Evolutionary conservation across 2,888 invertebrate genomes (phyloP).

Genomic region (Pachliopta kotzebuea): DNA sequence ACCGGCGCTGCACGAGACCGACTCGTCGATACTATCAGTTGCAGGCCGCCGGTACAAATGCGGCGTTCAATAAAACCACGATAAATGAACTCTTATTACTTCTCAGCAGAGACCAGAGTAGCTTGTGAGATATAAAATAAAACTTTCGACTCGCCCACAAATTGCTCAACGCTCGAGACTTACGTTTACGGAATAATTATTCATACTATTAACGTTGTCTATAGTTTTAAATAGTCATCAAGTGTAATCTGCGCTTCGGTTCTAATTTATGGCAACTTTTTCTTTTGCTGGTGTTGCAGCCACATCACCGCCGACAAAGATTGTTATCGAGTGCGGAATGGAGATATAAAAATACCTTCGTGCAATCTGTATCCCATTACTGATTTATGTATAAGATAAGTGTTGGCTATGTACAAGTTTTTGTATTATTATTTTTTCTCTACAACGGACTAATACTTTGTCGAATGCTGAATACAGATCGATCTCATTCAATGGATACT

Average conservation of each 20-base stretch:
- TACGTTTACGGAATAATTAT: conserved; percentile 38
- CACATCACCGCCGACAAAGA: neutral
- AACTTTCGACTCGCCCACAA: conserved; percentile 36
- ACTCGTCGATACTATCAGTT: conserved; percentile 44
- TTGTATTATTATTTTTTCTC: neutral
- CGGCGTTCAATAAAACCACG: conserved; percentile 18
- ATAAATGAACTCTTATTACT: conserved; percentile 29
- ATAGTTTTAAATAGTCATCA: conserved; percentile 25
- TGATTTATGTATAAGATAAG: neutral
- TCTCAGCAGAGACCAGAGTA: conserved; percentile 28
- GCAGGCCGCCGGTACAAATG: conserved; percentile 36
- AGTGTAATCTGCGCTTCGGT: conserved; percentile 10
- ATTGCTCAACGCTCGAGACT: conserved; percentile 29
- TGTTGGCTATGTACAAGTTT: neutral
- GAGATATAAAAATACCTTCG: neutral
- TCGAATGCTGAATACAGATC: too few relatives aligned
- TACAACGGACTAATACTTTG: too few relatives aligned
- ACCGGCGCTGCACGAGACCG: conserved; percentile 35
- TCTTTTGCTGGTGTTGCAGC: conserved; percentile 3
- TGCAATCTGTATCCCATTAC: neutral
- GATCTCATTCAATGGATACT: too few relatives aligned
- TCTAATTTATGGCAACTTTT: neutral
- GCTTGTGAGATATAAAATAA: conserved; percentile 25
- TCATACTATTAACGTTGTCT: conserved; percentile 35
- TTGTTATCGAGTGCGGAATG: neutral